Conservation (phyloP, 2,797 vertebrate genomes). For the Chiroxiphia lanceolata region DNA sequence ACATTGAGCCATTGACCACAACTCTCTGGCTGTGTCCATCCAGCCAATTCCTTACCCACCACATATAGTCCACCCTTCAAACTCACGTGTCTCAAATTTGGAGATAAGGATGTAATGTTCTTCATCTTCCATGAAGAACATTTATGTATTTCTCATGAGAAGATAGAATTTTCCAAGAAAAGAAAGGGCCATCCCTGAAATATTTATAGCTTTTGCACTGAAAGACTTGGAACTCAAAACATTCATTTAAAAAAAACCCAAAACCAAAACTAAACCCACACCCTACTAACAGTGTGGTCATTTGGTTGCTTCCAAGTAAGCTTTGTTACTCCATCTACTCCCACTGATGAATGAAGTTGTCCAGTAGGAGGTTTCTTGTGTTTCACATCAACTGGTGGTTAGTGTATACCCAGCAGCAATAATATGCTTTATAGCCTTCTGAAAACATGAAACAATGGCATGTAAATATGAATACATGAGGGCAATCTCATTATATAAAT, state of each 20-base stretch:
- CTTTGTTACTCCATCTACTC: not conserved
- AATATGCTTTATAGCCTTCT: not conserved
- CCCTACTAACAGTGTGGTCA: not conserved
- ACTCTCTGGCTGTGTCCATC: not conserved
- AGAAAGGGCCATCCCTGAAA: not conserved
- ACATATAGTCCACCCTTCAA: rapidly evolving
- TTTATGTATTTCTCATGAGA: not conserved
- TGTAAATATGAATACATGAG: not conserved
- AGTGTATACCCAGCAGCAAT: not conserved
- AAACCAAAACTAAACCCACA: not conserved
- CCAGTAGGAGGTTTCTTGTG: not conserved
- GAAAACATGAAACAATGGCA: not conserved
- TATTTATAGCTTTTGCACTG: not conserved
- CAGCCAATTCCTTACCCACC: not conserved
- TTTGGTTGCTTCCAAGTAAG: not conserved
- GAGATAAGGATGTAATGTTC: not conserved
- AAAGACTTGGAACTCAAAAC: not conserved
- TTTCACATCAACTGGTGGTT: not conserved
- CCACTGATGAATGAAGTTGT: not conserved
- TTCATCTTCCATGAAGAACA: not conserved
- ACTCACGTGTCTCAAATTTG: not conserved
- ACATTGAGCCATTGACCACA: not conserved
- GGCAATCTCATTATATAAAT: not conserved
- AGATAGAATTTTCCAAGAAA: not conserved
- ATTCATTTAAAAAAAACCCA: not conserved